These are phyloP conservation scores for Lacerta agilis DNA, from an alignment of 2,797 vertebrate species.

Conservation along the genomic window DNA sequence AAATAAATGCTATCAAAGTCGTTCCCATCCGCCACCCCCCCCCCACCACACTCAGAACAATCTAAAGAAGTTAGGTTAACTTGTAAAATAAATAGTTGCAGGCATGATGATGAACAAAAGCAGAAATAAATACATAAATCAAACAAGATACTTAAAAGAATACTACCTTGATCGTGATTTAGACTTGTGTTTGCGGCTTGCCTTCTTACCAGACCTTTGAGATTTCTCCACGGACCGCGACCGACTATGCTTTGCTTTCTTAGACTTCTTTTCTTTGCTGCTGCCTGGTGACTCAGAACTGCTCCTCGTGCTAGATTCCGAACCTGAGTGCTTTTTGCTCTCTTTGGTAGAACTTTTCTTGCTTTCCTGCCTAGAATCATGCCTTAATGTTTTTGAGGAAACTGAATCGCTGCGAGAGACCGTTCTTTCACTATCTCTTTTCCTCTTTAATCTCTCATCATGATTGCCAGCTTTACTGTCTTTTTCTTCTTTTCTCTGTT, in stretches of 20 bases:
- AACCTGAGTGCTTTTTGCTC: conserved; percentile 91
- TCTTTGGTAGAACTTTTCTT: conserved; percentile 91
- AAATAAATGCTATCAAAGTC: conserved; percentile 70
- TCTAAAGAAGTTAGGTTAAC: conserved; percentile 75
- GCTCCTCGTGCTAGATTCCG: conserved; percentile 91
- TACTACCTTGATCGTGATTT: conserved; percentile 99
- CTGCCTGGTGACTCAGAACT: conserved; percentile 92
- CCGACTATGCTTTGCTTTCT: conserved; percentile 98
- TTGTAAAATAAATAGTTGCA: conserved; percentile 71
- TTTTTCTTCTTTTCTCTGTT: conserved; percentile 86
- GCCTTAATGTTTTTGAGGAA: conserved; percentile 85
- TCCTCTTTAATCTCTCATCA: conserved; percentile 84
- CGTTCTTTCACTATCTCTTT: conserved; percentile 85
- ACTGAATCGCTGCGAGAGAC: conserved; percentile 85
- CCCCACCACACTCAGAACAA: conserved; percentile 64
- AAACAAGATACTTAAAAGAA: conserved; percentile 89
- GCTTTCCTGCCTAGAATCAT: conserved; percentile 87
- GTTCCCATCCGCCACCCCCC: conserved; percentile 51
- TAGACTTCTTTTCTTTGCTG: conserved; percentile 98
- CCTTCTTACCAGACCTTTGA: conserved; percentile 99
- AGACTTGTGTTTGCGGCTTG: conserved; percentile 99
- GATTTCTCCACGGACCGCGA: conserved; percentile 97
- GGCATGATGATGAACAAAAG: conserved; percentile 78
- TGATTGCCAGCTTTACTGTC: conserved; percentile 84
- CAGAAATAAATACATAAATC: conserved; percentile 74